Evolutionary conservation across 2,113 vertebrate species (phyloP).

Genomic region (Gallinago undulata): DNA sequence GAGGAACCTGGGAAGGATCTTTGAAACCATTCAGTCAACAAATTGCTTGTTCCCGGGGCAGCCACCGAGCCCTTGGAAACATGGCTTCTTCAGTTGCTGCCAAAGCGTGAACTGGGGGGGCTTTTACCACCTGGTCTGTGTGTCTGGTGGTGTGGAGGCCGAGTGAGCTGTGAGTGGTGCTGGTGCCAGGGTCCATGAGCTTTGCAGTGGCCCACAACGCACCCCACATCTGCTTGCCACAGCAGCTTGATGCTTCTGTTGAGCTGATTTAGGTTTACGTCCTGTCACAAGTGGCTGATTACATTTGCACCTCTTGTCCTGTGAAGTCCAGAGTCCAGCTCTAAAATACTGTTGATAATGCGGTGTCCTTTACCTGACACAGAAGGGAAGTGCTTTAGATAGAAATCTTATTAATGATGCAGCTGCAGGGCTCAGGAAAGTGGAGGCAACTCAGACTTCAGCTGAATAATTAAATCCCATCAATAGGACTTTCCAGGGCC

Average conservation of each 20-base stretch:
- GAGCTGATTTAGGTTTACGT: not conserved
- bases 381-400: not conserved
- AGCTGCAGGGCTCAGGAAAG: conserved; percentile 25
- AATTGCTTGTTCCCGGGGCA: not conserved
- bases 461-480: conserved; percentile 50
- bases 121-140: not conserved
- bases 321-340: not conserved
- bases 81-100: not conserved
- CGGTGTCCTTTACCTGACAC: not conserved
- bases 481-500: not conserved
- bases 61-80: accelerated
- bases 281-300: not conserved
- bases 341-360: not conserved
- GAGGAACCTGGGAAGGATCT: not conserved
- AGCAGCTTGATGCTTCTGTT: not conserved
- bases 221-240: accelerated
- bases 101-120: accelerated
- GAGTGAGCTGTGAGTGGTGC: too few relatives aligned
- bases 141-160: not conserved
- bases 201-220: not conserved
- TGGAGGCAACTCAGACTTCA: not conserved
- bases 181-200: not conserved
- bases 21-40: not conserved
- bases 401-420: conserved; percentile 46
- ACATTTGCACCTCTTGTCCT: not conserved